These are phyloP conservation scores for Invenusta paracnida DNA, from an alignment of 2,888 invertebrate species.

Conservation along the genomic window DNA sequence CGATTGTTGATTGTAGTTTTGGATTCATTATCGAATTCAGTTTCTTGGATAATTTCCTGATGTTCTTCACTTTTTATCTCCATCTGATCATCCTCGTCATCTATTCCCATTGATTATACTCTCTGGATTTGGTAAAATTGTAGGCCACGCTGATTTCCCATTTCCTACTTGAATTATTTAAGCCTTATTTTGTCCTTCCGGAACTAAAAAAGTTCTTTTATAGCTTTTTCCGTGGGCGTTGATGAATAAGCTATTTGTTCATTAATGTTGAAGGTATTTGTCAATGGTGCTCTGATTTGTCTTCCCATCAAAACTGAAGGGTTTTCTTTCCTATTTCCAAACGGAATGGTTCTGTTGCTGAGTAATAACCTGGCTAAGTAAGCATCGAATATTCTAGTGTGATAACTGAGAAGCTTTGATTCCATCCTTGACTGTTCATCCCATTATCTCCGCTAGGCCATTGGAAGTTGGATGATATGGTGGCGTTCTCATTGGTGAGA, in stretches of 20 bases:
- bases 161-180: constrained; percentile 10
- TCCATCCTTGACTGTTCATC: constrained; percentile 39
- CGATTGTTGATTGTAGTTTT: constrained; percentile 21
- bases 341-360: constrained; percentile 41
- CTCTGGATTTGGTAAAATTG: constrained; percentile 27
- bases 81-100: constrained; percentile 11
- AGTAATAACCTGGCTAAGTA: constrained; percentile 39
- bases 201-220: constrained; percentile 23
- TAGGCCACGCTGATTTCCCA: neutral
- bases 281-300: constrained; percentile 37
- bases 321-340: constrained; percentile 25
- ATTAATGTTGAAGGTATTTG: constrained; percentile 24
- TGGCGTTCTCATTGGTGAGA: constrained; percentile 42
- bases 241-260: constrained; percentile 12
- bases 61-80: constrained; percentile 20
- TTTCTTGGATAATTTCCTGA: constrained; percentile 4
- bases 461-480: constrained; percentile 40
- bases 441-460: constrained; percentile 40
- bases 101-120: constrained; percentile 14
- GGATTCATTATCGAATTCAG: neutral
- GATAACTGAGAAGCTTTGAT: constrained; percentile 35
- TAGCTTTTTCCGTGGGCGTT: constrained; percentile 2
- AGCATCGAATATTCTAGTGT: constrained; percentile 37
- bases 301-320: constrained; percentile 41
- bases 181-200: constrained; percentile 35